Evolutionary conservation across 2,888 invertebrate species (phyloP).

Genomic region (Sesia bembeciformis): DNA sequence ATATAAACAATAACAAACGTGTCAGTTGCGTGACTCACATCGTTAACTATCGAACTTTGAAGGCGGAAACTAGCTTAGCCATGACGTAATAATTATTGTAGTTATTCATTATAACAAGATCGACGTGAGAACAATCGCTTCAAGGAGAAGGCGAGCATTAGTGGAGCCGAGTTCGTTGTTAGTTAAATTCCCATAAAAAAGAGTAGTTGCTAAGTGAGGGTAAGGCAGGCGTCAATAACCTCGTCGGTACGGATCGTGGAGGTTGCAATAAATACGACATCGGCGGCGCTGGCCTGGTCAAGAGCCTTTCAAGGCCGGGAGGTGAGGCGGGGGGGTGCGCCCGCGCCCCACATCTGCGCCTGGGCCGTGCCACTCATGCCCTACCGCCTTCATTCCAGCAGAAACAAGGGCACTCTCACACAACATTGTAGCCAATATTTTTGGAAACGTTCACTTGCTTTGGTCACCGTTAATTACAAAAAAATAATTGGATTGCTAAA

Average conservation of each 20-base stretch:
- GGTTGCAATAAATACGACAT: conserved; percentile 73
- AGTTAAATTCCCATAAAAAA: conserved; percentile 44
- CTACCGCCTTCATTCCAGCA: conserved; percentile 47
- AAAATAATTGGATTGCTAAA: no score
- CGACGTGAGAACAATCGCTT: conserved; percentile 65
- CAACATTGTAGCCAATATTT: no score
- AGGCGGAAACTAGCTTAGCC: conserved; percentile 66
- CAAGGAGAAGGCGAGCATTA: conserved; percentile 58
- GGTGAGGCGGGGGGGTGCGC: conserved; percentile 64
- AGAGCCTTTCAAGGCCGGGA: conserved; percentile 74
- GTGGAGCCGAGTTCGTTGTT: conserved; percentile 28
- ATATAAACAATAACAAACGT: conserved; percentile 20
- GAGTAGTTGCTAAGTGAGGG: conserved; percentile 27
- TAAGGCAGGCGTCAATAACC: conserved; percentile 64
- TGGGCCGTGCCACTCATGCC: conserved; percentile 58
- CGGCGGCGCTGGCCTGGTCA: conserved; percentile 68
- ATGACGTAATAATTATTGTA: conserved; percentile 72
- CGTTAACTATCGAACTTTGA: conserved; percentile 60
- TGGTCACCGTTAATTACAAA: no score
- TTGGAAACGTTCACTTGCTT: no score
- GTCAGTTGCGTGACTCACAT: conserved; percentile 65
- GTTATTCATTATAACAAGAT: conserved; percentile 63
- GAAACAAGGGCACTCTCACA: no score
- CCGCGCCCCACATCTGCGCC: conserved; percentile 63
- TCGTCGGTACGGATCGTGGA: conserved; percentile 69